Conservation (phyloP, 2,113 vertebrate genomes). For the Climacteris rufus region DNA sequence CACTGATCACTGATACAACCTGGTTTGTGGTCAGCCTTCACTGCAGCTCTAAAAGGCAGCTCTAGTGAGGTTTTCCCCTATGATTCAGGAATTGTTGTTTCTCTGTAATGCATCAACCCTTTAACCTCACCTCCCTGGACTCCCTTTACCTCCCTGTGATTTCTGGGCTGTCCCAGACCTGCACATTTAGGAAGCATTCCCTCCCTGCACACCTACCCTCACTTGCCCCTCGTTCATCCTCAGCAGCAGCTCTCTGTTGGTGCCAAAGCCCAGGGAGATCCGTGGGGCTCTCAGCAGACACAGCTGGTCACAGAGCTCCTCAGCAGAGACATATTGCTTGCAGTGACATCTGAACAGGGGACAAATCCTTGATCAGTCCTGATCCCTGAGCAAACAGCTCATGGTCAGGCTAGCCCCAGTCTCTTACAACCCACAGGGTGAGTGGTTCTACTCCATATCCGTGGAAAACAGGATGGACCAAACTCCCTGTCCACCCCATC, state of each 20-base stretch:
- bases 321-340: conserved; percentile 79
- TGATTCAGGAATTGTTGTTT: not conserved
- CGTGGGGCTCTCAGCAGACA: conserved; percentile 79
- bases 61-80: accelerated
- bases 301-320: conserved; percentile 85
- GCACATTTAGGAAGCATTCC: not conserved
- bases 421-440: not conserved
- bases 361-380: not conserved
- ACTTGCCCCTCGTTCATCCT: conserved; percentile 49
- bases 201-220: conserved; percentile 22
- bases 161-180: not conserved
- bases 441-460: not conserved
- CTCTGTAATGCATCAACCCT: not conserved
- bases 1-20: not conserved
- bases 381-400: not conserved
- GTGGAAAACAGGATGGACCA: not conserved
- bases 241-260: conserved; percentile 76
- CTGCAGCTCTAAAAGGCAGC: not conserved
- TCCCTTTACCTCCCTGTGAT: not conserved
- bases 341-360: conserved; percentile 78
- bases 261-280: conserved; percentile 71
- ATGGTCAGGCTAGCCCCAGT: not conserved
- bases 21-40: not conserved
- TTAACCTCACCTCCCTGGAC: not conserved
- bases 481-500: not conserved